Percentiles rank a stretch among this genome's conserved stretches.
Evolutionary conservation across 2,888 invertebrate genomes (phyloP).

Genomic region (Drosophila bunnanda): DNA sequence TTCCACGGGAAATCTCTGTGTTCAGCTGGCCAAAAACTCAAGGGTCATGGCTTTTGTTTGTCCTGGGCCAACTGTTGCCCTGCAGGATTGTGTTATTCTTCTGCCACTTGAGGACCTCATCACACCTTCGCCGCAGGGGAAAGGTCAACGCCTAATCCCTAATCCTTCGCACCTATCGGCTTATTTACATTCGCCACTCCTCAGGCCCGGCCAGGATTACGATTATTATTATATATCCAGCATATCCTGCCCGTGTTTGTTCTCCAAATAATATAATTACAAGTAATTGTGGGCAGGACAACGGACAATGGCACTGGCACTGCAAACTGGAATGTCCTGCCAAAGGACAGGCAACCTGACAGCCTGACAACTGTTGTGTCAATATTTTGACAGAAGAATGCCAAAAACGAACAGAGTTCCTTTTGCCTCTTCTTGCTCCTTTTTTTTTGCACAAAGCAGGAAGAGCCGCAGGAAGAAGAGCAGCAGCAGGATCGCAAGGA

Average conservation of each 20-base stretch:
- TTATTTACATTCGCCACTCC: constrained; percentile 48
- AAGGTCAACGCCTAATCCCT: constrained; percentile 47
- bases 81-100: constrained; percentile 17
- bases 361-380: constrained; percentile 76
- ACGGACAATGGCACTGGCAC: constrained; percentile 56
- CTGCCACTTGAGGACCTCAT: constrained; percentile 42
- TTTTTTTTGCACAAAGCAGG: constrained; percentile 29
- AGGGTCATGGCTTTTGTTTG: constrained; percentile 47
- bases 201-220: constrained; percentile 1
- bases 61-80: constrained; percentile 23
- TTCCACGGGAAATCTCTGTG: neutral
- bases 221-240: constrained; percentile 6
- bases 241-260: constrained; percentile 53
- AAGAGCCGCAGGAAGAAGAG: constrained; percentile 19
- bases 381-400: constrained; percentile 82
- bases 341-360: constrained; percentile 29
- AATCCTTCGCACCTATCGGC: constrained; percentile 42
- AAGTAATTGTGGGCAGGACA: constrained; percentile 69
- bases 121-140: constrained; percentile 28
- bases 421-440: neutral
- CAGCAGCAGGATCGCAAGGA: constrained; percentile 17
- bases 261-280: constrained; percentile 76
- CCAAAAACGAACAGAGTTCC: constrained; percentile 61
- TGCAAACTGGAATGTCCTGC: constrained; percentile 53
- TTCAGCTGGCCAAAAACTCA: constrained; percentile 9